Conservation (phyloP, 2,113 vertebrate genomes). For the Oxyruncus cristatus region DNA sequence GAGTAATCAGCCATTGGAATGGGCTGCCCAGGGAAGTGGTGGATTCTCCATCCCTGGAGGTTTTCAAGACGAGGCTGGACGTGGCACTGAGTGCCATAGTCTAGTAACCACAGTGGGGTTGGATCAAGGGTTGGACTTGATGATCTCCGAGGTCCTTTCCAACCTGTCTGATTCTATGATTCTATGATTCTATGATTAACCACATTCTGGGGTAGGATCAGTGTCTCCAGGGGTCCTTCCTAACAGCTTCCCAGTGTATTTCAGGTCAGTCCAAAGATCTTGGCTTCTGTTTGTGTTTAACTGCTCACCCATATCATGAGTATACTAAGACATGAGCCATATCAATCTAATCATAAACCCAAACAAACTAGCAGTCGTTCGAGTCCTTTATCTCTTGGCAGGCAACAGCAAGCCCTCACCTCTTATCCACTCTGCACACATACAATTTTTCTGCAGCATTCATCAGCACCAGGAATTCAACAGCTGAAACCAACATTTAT, state of each 20-base stretch:
- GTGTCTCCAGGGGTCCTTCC: neutral
- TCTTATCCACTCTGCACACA: neutral
- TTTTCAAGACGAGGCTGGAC: too few species aligned
- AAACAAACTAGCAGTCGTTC: neutral
- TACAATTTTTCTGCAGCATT: neutral
- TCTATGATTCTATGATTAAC: too few species aligned
- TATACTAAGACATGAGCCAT: neutral
- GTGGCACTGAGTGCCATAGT: too few species aligned
- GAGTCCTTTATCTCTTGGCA: neutral
- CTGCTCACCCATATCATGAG: neutral
- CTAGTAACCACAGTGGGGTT: too few species aligned
- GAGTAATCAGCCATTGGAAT: too few species aligned
- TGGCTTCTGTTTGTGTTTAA: neutral
- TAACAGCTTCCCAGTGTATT: neutral
- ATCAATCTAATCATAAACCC: neutral
- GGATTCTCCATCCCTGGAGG: too few species aligned
- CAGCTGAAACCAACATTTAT: neutral
- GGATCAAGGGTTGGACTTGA: too few species aligned
- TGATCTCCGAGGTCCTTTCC: too few species aligned
- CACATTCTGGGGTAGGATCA: neutral
- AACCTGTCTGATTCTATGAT: too few species aligned
- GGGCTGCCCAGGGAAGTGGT: too few species aligned
- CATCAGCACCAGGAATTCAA: neutral
- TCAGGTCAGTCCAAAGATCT: neutral
- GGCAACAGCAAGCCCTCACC: neutral